phyloP scores from a whole-genome alignment of 1,140 invertebrate genomes.

The Limonius californicus region DNA sequence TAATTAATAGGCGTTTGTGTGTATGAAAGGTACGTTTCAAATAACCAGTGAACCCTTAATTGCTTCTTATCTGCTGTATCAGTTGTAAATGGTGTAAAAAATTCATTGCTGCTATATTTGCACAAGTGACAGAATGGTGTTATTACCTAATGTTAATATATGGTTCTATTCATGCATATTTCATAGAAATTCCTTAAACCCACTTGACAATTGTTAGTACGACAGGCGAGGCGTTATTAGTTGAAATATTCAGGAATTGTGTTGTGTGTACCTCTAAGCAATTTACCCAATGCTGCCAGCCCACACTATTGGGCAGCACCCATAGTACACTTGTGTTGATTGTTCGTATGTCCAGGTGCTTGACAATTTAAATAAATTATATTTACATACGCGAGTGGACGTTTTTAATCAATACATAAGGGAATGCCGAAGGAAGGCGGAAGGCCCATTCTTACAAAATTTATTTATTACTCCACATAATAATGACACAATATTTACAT shows the following conservation, averaged over 20 bases:
- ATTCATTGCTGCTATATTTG: background rate
- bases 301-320: conserved; percentile 19
- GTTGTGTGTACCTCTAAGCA: conserved; percentile 3
- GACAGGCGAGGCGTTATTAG: conserved; percentile 13
- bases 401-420: too few relatives aligned
- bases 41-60: too few relatives aligned
- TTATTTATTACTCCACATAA: too few relatives aligned
- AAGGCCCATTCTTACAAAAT: too few relatives aligned
- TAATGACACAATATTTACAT: too few relatives aligned
- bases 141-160: conserved; percentile 24
- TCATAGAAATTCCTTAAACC: conserved; percentile 25
- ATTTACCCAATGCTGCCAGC: conserved; percentile 23
- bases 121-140: background rate
- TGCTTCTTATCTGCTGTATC: too few relatives aligned
- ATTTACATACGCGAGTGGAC: conserved; percentile 19
- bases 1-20: too few relatives aligned
- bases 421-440: too few relatives aligned
- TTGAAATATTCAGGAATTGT: conserved; percentile 21
- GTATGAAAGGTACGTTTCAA: too few relatives aligned
- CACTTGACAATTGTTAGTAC: conserved; percentile 22
- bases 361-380: conserved; percentile 24
- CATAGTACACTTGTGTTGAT: conserved; percentile 12
- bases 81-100: too few relatives aligned
- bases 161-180: conserved; percentile 23
- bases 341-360: conserved; percentile 22